phyloP scores from a whole-genome alignment of 1,140 invertebrate genomes.

The Rhagoletis zephyria region DNA sequence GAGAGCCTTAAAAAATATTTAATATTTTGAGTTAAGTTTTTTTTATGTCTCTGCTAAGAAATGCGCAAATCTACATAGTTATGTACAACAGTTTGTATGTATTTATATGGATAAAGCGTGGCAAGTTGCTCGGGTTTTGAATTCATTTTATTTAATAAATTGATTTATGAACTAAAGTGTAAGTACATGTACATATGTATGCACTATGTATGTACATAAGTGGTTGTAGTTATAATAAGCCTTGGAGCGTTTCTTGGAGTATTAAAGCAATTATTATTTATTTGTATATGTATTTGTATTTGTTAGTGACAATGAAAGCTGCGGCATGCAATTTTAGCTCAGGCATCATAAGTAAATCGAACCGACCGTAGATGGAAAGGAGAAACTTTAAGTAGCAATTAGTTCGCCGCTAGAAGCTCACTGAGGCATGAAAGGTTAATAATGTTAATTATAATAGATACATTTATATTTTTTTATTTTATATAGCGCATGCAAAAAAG shows the following conservation, averaged over 20 bases:
- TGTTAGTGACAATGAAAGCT: no score
- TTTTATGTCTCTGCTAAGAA: not conserved
- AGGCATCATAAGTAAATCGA: no score
- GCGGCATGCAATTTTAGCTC: no score
- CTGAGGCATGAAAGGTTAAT: no score
- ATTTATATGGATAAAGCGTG: not conserved
- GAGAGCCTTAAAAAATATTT: slow-evolving; percentile 76
- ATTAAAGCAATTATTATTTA: not conserved
- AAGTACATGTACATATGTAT: not conserved
- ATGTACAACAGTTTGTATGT: not conserved
- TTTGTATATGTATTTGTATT: not conserved
- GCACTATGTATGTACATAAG: not conserved
- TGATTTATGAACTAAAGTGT: not conserved
- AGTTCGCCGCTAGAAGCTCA: no score
- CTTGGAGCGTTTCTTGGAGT: not conserved
- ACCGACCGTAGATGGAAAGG: no score
- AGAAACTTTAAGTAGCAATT: no score
- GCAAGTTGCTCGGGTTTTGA: not conserved
- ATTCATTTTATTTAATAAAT: slow-evolving; percentile 19
- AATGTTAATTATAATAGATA: no score
- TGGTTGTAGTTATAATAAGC: not conserved
- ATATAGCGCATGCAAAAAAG: no score
- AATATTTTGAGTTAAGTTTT: not conserved
- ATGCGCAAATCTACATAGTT: not conserved
- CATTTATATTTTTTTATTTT: no score